Evolutionary conservation across 35 echinoderm and acorn worm genomes (phyloP), one percentile per base, ranked within the genome.

Genomic region (Ptychodera flava): DNA sequence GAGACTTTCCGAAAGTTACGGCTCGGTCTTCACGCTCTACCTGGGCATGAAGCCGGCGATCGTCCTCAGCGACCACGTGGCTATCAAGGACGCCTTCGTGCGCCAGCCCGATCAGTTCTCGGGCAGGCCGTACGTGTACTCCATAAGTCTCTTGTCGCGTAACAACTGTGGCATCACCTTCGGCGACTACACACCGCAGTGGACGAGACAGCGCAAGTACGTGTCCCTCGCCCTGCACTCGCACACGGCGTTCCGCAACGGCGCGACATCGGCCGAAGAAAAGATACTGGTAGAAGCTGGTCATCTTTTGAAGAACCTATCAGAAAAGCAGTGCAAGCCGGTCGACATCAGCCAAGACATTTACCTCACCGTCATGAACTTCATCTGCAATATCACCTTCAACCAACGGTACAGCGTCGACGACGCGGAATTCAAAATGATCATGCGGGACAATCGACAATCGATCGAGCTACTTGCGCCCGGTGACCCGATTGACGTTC

Each of bases 91-190:
- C 76, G 96, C 96, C 27, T 91, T 99, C 53, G 75, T 90, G 14
- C 82, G 84, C 15, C 90, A 88, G 45, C 83, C 90, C 32, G 89
- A 90, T 35, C 90, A 92, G 37, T 99, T 92, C 81, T 90, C 96
- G 1, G 96, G 96, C 1, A 86, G 96, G 15, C 96, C 96, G 0
- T 94, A 91, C 35, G 89, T 99, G 90, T 99, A 99, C 36, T 90
- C 90, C 1, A 82, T 94, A 78, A 94, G 90, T 77, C 83, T 99
- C 1, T 38, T 99, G 78, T 92, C 93, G 37, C 81, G 96, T 77
- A 99, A 99, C 79, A 99, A 99, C 80, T 92, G 90, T 77, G 96
- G 93, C 16, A 99, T 99, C 34, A 92, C 91, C 0, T 99, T 99
- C 31, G 89, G 96, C 0, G 96, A 99, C 78, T 94, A 94, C 79